phyloP scores from a whole-genome alignment of 2,113 vertebrate genomes.

The Sclerurus mexicanus region DNA sequence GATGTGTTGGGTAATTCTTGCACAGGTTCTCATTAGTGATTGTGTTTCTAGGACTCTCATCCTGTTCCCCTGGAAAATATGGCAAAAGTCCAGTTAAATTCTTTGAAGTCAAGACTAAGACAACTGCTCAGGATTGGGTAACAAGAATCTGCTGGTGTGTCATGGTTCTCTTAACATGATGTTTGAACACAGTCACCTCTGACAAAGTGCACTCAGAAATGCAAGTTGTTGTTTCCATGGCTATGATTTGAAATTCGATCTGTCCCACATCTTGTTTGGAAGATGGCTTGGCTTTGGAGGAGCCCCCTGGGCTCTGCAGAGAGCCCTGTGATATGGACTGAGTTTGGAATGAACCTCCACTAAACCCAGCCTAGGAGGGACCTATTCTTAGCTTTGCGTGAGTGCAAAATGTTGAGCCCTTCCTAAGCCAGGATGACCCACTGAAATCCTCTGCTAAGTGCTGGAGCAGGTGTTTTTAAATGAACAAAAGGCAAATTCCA shows the following conservation, averaged over 20 bases:
- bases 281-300: neutral
- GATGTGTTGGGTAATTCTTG: neutral
- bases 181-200: neutral
- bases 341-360: neutral
- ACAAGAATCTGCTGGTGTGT: neutral
- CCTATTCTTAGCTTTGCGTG: neutral
- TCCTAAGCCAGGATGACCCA: neutral
- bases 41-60: neutral
- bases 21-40: neutral
- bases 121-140: neutral
- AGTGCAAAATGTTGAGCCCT: neutral
- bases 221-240: neutral
- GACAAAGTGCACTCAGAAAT: neutral
- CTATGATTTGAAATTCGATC: neutral
- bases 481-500: neutral
- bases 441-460: neutral
- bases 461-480: neutral
- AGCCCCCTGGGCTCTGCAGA: neutral
- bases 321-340: fast-evolving
- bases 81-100: neutral
- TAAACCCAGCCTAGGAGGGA: neutral
- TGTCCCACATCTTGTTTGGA: neutral
- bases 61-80: neutral
- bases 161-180: fast-evolving
- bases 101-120: neutral